phyloP scores from a whole-genome alignment of 2,888 invertebrate genomes.

The Priocnemis perturbator region DNA sequence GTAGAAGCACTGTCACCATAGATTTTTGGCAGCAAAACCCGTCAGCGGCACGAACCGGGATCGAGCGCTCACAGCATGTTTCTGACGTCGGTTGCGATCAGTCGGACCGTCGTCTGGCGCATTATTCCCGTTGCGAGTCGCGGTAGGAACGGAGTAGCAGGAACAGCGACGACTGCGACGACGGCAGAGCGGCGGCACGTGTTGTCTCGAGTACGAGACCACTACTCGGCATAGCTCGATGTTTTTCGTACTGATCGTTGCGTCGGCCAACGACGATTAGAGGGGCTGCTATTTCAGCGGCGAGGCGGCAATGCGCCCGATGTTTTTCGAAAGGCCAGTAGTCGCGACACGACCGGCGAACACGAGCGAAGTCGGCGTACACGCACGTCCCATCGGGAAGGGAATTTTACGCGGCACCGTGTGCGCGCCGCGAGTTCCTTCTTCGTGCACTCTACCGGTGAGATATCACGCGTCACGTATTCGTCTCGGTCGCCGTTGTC shows the following conservation, averaged over 20 bases:
- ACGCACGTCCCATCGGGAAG: constrained; percentile 67
- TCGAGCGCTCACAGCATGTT: not conserved
- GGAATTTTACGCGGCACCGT: constrained; percentile 45
- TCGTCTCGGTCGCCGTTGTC: not conserved
- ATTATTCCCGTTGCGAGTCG: constrained; percentile 19
- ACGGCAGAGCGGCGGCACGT: constrained; percentile 29
- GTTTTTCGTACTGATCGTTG: constrained; percentile 55
- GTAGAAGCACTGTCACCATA: too few relatives aligned
- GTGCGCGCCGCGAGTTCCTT: constrained; percentile 40
- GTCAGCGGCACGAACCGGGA: not conserved
- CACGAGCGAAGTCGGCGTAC: constrained; percentile 61
- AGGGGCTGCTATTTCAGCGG: constrained; percentile 58
- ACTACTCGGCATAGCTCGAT: constrained; percentile 55
- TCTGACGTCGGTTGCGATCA: not conserved
- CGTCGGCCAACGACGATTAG: constrained; percentile 44
- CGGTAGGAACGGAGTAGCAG: not conserved
- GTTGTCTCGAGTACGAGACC: constrained; percentile 36
- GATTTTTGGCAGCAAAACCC: too few relatives aligned
- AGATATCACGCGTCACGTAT: constrained; percentile 1
- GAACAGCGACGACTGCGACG: too few relatives aligned
- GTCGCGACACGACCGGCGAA: constrained; percentile 62
- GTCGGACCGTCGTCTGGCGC: constrained; percentile 6
- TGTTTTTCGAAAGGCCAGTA: constrained; percentile 68
- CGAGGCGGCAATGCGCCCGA: constrained; percentile 51
- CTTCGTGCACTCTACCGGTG: constrained; percentile 28